phyloP scores from a whole-genome alignment of 1,140 invertebrate genomes.

The Drosophila novamexicana region DNA sequence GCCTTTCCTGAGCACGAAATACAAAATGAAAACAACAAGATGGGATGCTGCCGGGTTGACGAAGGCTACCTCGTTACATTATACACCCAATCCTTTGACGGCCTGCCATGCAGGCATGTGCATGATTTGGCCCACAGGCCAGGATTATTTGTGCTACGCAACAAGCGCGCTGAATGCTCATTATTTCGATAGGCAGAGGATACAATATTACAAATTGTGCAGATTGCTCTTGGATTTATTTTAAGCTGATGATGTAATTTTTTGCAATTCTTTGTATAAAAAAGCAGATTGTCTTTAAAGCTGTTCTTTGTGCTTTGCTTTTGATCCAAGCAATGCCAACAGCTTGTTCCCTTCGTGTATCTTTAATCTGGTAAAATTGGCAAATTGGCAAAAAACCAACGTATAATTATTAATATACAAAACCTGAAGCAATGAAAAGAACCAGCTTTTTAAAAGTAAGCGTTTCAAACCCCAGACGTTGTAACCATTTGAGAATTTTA shows the following conservation, averaged over 20 bases:
- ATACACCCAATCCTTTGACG: conserved; percentile 35
- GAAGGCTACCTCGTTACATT: not conserved
- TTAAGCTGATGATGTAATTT: not conserved
- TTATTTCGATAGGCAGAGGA: conserved; percentile 9
- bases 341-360: too few species aligned
- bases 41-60: conserved; percentile 2
- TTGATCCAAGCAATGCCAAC: too few species aligned
- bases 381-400: too few species aligned
- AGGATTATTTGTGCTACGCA: conserved; percentile 16
- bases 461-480: too few species aligned
- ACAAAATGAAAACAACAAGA: conserved; percentile 33
- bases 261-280: too few species aligned
- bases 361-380: too few species aligned
- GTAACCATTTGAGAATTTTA: too few species aligned
- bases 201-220: conserved; percentile 14
- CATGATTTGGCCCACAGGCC: conserved; percentile 19
- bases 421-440: too few species aligned
- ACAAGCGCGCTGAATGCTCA: conserved; percentile 22
- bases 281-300: too few species aligned
- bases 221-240: conserved; percentile 7
- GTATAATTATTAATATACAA: too few species aligned
- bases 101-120: conserved; percentile 17
- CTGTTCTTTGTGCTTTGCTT: too few species aligned
- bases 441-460: too few species aligned
- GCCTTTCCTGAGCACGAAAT: conserved; percentile 14